These are phyloP conservation scores for Trachelipus rathkii DNA, from an alignment of 1,140 invertebrate species.

Conservation along the genomic window DNA sequence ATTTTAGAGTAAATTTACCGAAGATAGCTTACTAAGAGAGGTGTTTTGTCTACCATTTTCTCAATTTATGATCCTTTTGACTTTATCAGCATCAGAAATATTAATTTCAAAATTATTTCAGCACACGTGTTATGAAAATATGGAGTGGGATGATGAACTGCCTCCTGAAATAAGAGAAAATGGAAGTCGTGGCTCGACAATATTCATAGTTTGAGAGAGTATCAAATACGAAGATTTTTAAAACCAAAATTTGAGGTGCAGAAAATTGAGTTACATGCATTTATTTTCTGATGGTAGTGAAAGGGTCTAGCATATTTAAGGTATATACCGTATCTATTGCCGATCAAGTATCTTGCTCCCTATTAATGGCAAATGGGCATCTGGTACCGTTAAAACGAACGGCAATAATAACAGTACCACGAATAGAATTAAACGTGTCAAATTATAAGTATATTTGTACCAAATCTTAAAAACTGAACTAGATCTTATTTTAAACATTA, in stretches of 20 bases:
- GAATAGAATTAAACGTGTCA: too few relatives aligned
- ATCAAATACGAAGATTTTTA: background rate
- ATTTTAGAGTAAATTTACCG: too few relatives aligned
- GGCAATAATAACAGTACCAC: too few relatives aligned
- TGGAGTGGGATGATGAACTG: background rate
- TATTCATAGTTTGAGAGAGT: background rate
- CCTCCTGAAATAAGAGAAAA: background rate
- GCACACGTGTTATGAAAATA: background rate
- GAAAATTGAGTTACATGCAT: background rate
- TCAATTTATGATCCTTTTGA: too few relatives aligned
- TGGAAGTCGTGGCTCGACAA: background rate
- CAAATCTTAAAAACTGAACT: too few relatives aligned
- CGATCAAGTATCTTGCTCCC: background rate
- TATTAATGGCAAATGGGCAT: too few relatives aligned
- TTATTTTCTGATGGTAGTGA: background rate
- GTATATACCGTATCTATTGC: background rate
- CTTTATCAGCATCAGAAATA: too few relatives aligned
- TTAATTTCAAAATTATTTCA: background rate
- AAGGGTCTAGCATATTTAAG: conserved; percentile 40
- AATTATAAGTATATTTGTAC: too few relatives aligned
- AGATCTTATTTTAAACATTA: too few relatives aligned
- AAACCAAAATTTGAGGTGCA: background rate
- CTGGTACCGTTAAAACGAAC: too few relatives aligned
- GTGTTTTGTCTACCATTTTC: too few relatives aligned
- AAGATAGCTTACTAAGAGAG: too few relatives aligned